Evolutionary conservation across 2,797 vertebrate species (phyloP), one percentile per base, ranked within the genome.

Genomic region (Iguana delicatissima): DNA sequence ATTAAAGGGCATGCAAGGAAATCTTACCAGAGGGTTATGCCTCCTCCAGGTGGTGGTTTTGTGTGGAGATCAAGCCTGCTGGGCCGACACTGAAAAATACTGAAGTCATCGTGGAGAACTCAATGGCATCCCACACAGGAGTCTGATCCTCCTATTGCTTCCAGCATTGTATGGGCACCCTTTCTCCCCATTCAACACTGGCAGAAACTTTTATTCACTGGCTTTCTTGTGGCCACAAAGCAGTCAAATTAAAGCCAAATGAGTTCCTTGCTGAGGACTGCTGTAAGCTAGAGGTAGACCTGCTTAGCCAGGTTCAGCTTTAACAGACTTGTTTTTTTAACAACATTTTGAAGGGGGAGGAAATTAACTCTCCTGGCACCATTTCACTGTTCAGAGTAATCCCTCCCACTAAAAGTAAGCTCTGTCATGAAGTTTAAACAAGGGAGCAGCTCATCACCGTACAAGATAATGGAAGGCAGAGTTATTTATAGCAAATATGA

Each of bases 401-500:
- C n/a, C 77, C 42, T 72, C 35, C 50, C 0, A 35, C 73, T 85
- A 32, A 80, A 84, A 57, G 62, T 62, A 59, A 90, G 83, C 50
- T 72, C n/a, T 69, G 59, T 42, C 57, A 52, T 80, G 42, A 80
- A 67, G 16, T 80, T 85, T 57, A 90, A 90, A 89, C 88, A 89
- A 84, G 29, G 6, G 42, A 84, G 10, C 57, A 26, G 29, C 59
- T 84, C 74, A 67, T 89, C 46, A 85, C 32, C 29, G 14, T 69
- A 57, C 50, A 73, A 38, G 59, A 57, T 35, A 80, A 72, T 69
- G 38, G 10, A 38, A 72, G 73, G 81, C 35, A 80, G 72, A 42
- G 74, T 72, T 88, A 91, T 88, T 88, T 91, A 91, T 84, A 91
- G 90, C 80, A 80, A 77, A 91, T 83, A 80, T 91, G 85, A 87